Evolutionary conservation across 2,797 vertebrate species (phyloP), one percentile per base, ranked within the genome.

Genomic region (Sebastes cheni): DNA sequence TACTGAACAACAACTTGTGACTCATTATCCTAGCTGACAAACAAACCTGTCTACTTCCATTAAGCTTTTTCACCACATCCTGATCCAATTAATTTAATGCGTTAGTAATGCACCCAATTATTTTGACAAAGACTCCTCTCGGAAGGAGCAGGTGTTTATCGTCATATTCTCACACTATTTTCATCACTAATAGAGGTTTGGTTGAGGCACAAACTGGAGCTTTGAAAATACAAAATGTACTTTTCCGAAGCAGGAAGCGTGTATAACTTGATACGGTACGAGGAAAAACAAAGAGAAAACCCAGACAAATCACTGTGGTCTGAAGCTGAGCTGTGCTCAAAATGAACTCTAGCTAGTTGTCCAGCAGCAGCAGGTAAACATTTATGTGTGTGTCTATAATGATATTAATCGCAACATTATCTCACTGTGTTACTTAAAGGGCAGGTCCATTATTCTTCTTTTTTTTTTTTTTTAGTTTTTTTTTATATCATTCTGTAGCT

Each of bases 11-110:
- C 75, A 79, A 67, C 42, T 36, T 79, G 52, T 68, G 34, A 67
- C 34, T 79, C 60, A 68, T 65, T 56, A 12, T 73, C 56, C 55
- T 3, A 8, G 50, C 23, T 27, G 64, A 79, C 65, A 74, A 87
- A 65, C 64, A 75, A 75, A 72, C 50, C 54, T 23, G 79, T 20
- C 50, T 60, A 18, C 16, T 75, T 39, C 11, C 16, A 65, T 23
- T 46, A 1, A 60, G 50, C 27, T 39, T 66, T 54, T 56, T 54
- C 42, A 50, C 8, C 69, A 20, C 52, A 64, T 72, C 61, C 29
- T 36, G 60, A 75, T 72, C 42, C 5, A 69, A 42, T 68, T 80
- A n/a, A 66, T 73, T 12, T 10, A 70, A 65, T n/a, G 36, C 2
- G 0, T 55, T 7, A 39, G 8, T 46, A 67, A 62, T 55, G 20